Conservation (phyloP, 2,113 vertebrate species). For the Indicator maculatus region DNA sequence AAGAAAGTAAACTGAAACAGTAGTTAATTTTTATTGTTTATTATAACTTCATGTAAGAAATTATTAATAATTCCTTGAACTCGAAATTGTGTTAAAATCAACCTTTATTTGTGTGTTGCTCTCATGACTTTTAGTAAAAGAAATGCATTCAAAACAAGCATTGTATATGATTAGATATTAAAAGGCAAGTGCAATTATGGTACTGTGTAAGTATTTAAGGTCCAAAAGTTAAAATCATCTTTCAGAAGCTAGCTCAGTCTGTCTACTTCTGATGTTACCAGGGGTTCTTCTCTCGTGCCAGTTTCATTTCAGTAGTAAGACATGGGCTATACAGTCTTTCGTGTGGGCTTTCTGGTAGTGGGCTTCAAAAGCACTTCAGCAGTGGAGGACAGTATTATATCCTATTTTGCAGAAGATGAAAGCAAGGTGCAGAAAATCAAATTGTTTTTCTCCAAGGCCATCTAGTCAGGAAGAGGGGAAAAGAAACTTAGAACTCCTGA, state of each 20-base stretch:
- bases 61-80: neutral
- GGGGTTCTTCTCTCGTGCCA: neutral
- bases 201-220: neutral
- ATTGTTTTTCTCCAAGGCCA: conserved; percentile 22
- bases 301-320: neutral
- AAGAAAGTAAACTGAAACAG: neutral
- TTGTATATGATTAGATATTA: neutral
- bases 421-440: neutral
- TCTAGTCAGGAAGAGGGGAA: neutral
- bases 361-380: neutral
- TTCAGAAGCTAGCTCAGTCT: neutral
- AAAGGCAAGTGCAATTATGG: neutral
- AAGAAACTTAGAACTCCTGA: neutral
- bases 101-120: neutral
- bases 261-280: neutral
- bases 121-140: neutral
- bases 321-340: neutral
- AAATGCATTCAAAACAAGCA: neutral
- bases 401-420: neutral
- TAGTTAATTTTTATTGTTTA: neutral
- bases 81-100: neutral
- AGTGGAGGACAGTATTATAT: neutral
- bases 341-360: neutral
- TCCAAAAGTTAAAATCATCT: neutral
- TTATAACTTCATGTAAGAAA: neutral